Evolutionary conservation across 2,113 vertebrate species (phyloP), one percentile per base, ranked within the genome.

Genomic region (Rhinogobius similis): DNA sequence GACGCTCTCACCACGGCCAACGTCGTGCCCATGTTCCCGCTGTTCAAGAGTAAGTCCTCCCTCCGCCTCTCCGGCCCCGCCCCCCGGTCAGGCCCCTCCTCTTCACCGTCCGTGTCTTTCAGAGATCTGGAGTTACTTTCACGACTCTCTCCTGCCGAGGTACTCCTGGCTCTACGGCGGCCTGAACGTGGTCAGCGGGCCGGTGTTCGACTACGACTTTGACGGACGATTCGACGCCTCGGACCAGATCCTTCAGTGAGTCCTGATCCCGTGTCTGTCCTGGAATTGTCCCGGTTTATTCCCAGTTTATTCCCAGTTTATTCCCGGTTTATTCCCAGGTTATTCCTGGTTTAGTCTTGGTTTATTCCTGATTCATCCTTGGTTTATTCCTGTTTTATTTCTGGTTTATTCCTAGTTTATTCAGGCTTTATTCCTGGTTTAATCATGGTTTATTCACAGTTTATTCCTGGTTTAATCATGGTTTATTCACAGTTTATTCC

Each of bases 1-100:
- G 98, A 98, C 61, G 94, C 93, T 43, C 88, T 99, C 65, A 87
- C 95, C 50, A 94, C 92, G 68, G 96, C 94, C 81, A 98, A 99
- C 50, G 88, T 96, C 53, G 93, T 95, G 48, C 96, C 96, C 2
- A 95, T 97, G 95, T 96, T 94, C 78, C 69, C 61, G 1, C 90
- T 84, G 71, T 99, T 98, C 67, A 91, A 84, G 87, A 93, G 97
- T 98, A 88, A 90, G 96, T 91, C 8, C 27, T 14, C 21, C 1
- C n/a, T n/a, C n/a, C n/a, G n/a, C n/a, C n/a, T n/a, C n/a, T n/a
- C n/a, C n/a, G n/a, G n/a, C n/a, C n/a, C n/a, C n/a, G n/a, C n/a
- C n/a, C n/a, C n/a, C n/a, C n/a, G n/a, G n/a, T n/a, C n/a, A n/a
- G n/a, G n/a, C n/a, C n/a, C n/a, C n/a, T n/a, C n/a, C n/a, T n/a